phyloP scores from a whole-genome alignment of 2,797 vertebrate species.

The Iguana delicatissima region DNA sequence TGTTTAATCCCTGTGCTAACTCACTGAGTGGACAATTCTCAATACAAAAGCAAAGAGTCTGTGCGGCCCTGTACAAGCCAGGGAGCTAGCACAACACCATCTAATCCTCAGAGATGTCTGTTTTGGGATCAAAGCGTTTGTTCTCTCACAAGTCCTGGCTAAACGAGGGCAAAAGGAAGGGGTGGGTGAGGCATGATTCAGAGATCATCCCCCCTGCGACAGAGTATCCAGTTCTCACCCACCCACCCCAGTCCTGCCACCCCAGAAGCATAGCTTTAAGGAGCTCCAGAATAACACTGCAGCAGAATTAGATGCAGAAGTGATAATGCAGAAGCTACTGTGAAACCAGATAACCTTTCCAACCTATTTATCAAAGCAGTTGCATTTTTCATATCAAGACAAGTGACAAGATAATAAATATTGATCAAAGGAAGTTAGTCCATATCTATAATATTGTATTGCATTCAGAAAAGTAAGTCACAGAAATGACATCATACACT shows the following conservation, averaged over 20 bases:
- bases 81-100: neutral
- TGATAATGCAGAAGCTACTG: conserved; percentile 47
- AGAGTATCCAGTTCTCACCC: neutral
- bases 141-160: neutral
- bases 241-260: too few relatives aligned
- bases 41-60: neutral
- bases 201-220: neutral
- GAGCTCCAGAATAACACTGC: conserved; percentile 47
- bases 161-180: conserved; percentile 23
- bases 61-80: neutral
- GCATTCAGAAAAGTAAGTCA: conserved; percentile 49
- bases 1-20: neutral
- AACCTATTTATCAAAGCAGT: conserved; percentile 62
- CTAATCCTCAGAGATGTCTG: neutral
- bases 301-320: conserved; percentile 29
- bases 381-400: conserved; percentile 65
- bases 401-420: conserved; percentile 64
- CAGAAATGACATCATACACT: conserved; percentile 38
- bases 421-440: conserved; percentile 61
- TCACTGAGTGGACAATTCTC: neutral
- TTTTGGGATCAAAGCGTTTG: neutral
- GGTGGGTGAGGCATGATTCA: conserved; percentile 6
- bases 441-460: conserved; percentile 41
- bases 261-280: conserved; percentile 39
- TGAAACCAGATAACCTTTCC: conserved; percentile 64